Base-by-base conservation (phyloP, 2,888 invertebrate genomes). In the Habroteleia sp. region DNA sequence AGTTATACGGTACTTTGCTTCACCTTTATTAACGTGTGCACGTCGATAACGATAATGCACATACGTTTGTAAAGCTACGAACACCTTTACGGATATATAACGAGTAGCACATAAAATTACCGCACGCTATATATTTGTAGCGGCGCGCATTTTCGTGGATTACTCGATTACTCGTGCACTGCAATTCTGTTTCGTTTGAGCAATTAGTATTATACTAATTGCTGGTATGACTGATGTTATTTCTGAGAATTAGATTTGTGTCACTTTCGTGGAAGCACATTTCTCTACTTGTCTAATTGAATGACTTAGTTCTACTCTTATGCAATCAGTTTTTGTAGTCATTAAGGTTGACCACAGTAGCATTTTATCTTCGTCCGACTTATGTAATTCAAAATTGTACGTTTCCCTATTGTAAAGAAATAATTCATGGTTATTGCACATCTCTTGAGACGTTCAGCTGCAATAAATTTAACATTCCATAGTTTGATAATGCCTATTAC, bases 1-100 rank as follows among this genome's bases (percentile, higher is more conserved):
- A 50, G 54, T 39, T 54, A 54, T 41, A 54, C 41, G 54, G 16
- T 29, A 41, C 54, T 54, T 54, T 54, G 54, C 54, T 31, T 14
- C 17, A n/a, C 17, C 41, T 44, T 44, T 44, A 27, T 27, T 44
- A 27, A 39, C 17, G 39, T 3, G 25, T 44, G 14, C 14, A 27
- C 20, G 25, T 7, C 25, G 37, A 8, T 37, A 52, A 5, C 41
- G 56, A 13, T 41, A 56, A 7, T 7, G 52, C 52, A 27, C 10
- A 48, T 6, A 20, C 50, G 13, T 37, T 17, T 3, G 10, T 31
- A 48, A 48, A 48, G 31, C 44, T 31, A 20, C 17, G 11, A 48
- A n/a, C 48, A 27, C 7, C 52, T 16, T 31, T 7, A 35, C 25
- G n/a, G 39, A n/a, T n/a, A 16, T 37, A 39, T 54, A 54, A 54